Conservation (phyloP, 1,140 invertebrate genomes). For the Hypothenemus hampei region DNA sequence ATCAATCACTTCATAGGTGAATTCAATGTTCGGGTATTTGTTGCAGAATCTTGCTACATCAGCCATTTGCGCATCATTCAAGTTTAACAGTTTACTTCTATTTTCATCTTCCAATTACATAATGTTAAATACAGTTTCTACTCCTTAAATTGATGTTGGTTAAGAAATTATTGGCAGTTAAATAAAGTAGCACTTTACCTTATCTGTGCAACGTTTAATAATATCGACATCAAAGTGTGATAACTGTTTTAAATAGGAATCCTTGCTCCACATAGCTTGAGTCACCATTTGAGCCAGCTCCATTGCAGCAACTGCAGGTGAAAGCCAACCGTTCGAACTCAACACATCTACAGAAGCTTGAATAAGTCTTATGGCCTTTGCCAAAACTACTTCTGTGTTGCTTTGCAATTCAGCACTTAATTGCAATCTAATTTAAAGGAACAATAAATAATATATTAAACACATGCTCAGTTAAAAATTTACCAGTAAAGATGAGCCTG, state of each 20-base stretch:
- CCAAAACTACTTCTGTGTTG: constrained; percentile 88
- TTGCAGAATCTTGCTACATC: constrained; percentile 98
- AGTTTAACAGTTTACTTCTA: constrained; percentile 75
- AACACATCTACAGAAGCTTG: constrained; percentile 99
- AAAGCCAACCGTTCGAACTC: constrained; percentile 96
- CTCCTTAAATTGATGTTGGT: too few relatives aligned
- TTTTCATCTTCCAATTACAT: constrained; percentile 98
- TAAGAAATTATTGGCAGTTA: too few relatives aligned
- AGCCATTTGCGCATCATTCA: constrained; percentile 84
- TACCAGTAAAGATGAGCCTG: constrained; percentile 85
- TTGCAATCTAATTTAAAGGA: constrained; percentile 67
- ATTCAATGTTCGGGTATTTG: constrained; percentile 97
- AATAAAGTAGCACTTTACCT: constrained; percentile 54
- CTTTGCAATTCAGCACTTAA: constrained; percentile 93
- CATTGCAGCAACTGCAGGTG: constrained; percentile 97
- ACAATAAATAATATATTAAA: too few relatives aligned
- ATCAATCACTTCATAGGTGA: constrained; percentile 86
- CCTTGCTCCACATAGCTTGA: constrained; percentile 99
- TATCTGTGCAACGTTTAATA: constrained; percentile 86
- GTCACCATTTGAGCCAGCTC: constrained; percentile 99
- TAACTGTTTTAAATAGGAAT: constrained; percentile 94
- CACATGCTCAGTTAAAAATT: neutral
- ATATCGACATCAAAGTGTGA: constrained; percentile 92
- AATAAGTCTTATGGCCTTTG: constrained; percentile 85
- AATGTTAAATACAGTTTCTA: constrained; percentile 97